phyloP scores from a whole-genome alignment of 2,797 vertebrate species.

The Fundulus diaphanus region DNA sequence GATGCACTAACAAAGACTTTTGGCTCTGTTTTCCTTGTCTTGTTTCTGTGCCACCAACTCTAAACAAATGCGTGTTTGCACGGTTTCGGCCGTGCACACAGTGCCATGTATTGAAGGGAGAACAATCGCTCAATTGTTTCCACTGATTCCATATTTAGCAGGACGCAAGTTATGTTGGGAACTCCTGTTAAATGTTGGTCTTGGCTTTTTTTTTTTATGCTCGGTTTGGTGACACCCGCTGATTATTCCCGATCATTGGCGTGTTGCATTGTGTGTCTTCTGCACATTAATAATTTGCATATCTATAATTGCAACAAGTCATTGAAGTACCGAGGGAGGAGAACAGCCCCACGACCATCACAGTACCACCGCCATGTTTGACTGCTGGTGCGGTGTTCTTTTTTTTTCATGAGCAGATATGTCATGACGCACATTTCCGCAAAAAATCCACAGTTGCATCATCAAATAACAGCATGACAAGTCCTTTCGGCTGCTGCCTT shows the following conservation, averaged over 20 bases:
- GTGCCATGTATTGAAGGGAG: constrained; percentile 33
- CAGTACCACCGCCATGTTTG: neutral
- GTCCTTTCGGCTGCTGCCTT: too few species aligned
- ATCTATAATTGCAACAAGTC: too few species aligned
- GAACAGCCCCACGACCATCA: neutral
- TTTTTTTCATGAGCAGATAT: neutral
- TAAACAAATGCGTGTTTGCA: constrained; percentile 67
- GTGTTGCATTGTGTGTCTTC: constrained; percentile 65
- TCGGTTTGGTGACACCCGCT: constrained; percentile 46
- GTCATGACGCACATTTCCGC: neutral
- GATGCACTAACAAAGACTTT: constrained; percentile 68
- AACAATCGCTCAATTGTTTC: constrained; percentile 64
- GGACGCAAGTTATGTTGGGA: constrained; percentile 34
- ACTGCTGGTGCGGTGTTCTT: neutral
- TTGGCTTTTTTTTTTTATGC: constrained; percentile 43
- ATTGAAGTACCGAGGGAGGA: neutral
- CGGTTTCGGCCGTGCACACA: constrained; percentile 44
- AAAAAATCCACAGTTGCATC: neutral
- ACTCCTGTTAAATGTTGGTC: constrained; percentile 26
- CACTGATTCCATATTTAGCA: constrained; percentile 49
- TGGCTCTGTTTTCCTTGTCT: constrained; percentile 64
- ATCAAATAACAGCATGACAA: too few species aligned
- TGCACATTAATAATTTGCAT: too few species aligned
- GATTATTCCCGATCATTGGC: constrained; percentile 70
- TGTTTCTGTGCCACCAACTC: constrained; percentile 64